Evolutionary conservation across 2,888 invertebrate species (phyloP).

Genomic region (Thyatira batis): DNA sequence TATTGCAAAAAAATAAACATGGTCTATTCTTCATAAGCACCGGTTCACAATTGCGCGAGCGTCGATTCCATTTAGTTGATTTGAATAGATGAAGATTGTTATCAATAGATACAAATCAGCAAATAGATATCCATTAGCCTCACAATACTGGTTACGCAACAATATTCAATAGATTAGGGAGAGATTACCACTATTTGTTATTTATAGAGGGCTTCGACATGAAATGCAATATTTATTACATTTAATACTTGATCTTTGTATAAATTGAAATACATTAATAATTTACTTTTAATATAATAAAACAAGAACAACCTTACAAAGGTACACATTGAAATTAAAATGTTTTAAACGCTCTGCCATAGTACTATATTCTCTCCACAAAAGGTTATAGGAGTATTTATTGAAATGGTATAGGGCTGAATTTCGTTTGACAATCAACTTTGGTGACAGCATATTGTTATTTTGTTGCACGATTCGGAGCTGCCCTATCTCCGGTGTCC

Average conservation of each 20-base stretch:
- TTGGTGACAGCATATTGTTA: constrained; percentile 45
- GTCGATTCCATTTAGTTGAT: constrained; percentile 58
- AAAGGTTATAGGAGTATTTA: constrained; percentile 23
- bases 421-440: constrained; percentile 37
- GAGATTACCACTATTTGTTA: constrained; percentile 8
- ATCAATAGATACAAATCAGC: constrained; percentile 68
- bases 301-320: constrained; percentile 60
- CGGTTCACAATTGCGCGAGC: constrained; percentile 49
- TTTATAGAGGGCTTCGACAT: constrained; percentile 18
- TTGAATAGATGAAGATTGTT: constrained; percentile 62
- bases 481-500: constrained; percentile 80
- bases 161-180: constrained; percentile 47
- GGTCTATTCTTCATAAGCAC: constrained; percentile 49
- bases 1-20: constrained; percentile 34
- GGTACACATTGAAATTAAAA: constrained; percentile 75
- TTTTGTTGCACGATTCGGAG: constrained; percentile 62
- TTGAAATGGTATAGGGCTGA: constrained; percentile 31
- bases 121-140: constrained; percentile 61
- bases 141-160: constrained; percentile 50
- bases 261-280: constrained; percentile 12
- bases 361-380: constrained; percentile 15
- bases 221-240: neutral
- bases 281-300: constrained; percentile 39
- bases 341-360: constrained; percentile 55
- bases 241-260: constrained; percentile 5